phyloP scores from a whole-genome alignment of 2,888 invertebrate genomes.

The Noctua janthina region DNA sequence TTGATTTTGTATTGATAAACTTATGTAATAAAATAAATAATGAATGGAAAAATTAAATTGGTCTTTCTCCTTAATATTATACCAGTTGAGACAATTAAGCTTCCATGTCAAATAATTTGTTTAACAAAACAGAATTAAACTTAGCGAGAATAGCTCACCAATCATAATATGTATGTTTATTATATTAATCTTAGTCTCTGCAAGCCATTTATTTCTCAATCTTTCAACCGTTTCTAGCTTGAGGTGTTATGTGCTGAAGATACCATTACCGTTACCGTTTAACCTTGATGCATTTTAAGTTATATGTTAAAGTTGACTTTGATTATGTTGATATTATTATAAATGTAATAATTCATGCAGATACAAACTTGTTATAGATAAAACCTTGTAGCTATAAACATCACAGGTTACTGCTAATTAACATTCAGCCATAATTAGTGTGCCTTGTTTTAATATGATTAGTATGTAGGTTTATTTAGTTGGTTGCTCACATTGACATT shows the following conservation, averaged over 20 bases:
- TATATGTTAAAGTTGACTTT: constrained; percentile 35
- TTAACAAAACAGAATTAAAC: not conserved
- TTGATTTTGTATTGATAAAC: not conserved
- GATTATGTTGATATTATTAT: constrained; percentile 26
- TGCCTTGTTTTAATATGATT: constrained; percentile 35
- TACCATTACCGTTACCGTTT: no score
- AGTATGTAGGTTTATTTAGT: not conserved
- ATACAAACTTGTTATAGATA: constrained; percentile 14
- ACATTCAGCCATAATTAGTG: constrained; percentile 33
- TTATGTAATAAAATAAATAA: not conserved
- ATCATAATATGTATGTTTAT: not conserved
- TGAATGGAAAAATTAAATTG: not conserved
- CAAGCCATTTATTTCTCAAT: constrained; percentile 4
- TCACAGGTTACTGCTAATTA: constrained; percentile 24
- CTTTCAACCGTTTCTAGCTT: not conserved
- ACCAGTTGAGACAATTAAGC: not conserved
- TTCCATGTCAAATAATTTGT: not conserved
- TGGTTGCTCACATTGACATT: not conserved
- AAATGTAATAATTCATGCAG: not conserved
- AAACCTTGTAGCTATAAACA: constrained; percentile 37
- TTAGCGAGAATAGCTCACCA: not conserved
- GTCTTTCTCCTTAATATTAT: not conserved
- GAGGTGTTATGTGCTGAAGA: not conserved
- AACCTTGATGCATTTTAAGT: constrained; percentile 26
- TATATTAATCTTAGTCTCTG: not conserved